phyloP scores from a whole-genome alignment of 2,888 invertebrate genomes.

The Aphidius colemani region DNA sequence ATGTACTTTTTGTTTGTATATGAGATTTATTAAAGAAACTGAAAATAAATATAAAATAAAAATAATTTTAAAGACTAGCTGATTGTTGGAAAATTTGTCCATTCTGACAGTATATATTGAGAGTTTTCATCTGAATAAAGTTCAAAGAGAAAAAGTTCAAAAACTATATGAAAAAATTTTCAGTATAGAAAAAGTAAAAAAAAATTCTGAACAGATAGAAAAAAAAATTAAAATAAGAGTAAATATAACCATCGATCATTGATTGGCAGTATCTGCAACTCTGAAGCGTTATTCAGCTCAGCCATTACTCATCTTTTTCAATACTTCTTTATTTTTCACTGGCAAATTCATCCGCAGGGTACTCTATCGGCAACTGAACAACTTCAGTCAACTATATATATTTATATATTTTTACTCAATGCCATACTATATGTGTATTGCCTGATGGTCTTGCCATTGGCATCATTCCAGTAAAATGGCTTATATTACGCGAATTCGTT shows the following conservation, averaged over 20 bases:
- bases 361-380: background rate
- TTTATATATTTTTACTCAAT: background rate
- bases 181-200: background rate
- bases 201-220: constrained; percentile 1
- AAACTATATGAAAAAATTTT: no score
- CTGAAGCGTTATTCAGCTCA: background rate
- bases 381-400: background rate
- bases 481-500: background rate
- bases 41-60: background rate
- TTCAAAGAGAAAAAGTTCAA: background rate
- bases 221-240: constrained; percentile 3
- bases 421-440: background rate
- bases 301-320: constrained; percentile 20
- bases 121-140: background rate
- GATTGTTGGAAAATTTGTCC: no score
- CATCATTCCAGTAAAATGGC: background rate
- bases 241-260: constrained; percentile 19
- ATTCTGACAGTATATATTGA: background rate
- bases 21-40: no score
- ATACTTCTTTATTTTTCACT: constrained; percentile 7
- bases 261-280: constrained; percentile 23
- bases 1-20: no score
- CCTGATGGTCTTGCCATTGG: constrained; percentile 14
- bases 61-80: no score
- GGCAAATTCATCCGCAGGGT: constrained; percentile 10